These are phyloP conservation scores for Andricus grossulariae DNA, from an alignment of 1,140 invertebrate genomes.

Conservation along the genomic window DNA sequence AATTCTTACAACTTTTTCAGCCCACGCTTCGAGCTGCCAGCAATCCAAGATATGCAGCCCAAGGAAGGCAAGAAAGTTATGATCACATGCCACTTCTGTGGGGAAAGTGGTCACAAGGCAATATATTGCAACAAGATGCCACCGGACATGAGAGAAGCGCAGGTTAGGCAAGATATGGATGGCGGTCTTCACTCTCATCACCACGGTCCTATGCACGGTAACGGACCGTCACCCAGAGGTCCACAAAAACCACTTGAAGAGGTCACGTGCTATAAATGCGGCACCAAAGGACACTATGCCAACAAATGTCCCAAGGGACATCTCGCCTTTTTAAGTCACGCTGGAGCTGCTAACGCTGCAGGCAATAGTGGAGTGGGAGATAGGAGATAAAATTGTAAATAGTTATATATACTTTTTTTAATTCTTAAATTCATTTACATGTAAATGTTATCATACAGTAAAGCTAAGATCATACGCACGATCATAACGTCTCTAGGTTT, in stretches of 20 bases:
- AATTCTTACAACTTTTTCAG: conserved; percentile 71
- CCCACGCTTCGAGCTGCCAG: conserved; percentile 95
- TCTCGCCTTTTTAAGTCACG: conserved; percentile 92
- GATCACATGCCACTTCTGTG: conserved; percentile 95
- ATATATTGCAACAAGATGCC: conserved; percentile 92
- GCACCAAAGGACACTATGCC: conserved; percentile 99
- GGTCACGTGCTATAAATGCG: conserved; percentile 98
- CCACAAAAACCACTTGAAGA: conserved; percentile 91
- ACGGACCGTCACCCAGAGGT: conserved; percentile 62
- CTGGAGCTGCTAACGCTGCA: conserved; percentile 53
- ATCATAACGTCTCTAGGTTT: conserved; percentile 15
- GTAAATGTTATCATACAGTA: conserved; percentile 55
- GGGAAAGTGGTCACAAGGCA: conserved; percentile 97
- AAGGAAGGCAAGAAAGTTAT: conserved; percentile 90
- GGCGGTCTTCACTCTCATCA: conserved; percentile 59
- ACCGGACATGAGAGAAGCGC: conserved; percentile 79
- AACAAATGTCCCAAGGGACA: conserved; percentile 99
- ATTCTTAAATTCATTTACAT: conserved; percentile 42
- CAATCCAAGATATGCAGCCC: conserved; percentile 87
- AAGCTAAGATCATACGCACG: conserved; percentile 36
- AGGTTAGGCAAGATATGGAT: conserved; percentile 75
- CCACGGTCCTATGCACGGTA: conserved; percentile 66
- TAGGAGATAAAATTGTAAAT: conserved; percentile 62
- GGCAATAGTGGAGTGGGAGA: conserved; percentile 26
- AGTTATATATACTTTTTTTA: conserved; percentile 54